Percentiles rank a stretch among this genome's conserved stretches.
These are phyloP conservation scores for Lasioglossum marginatum DNA, from an alignment of 2,888 invertebrate genomes.

Conservation along the genomic window DNA sequence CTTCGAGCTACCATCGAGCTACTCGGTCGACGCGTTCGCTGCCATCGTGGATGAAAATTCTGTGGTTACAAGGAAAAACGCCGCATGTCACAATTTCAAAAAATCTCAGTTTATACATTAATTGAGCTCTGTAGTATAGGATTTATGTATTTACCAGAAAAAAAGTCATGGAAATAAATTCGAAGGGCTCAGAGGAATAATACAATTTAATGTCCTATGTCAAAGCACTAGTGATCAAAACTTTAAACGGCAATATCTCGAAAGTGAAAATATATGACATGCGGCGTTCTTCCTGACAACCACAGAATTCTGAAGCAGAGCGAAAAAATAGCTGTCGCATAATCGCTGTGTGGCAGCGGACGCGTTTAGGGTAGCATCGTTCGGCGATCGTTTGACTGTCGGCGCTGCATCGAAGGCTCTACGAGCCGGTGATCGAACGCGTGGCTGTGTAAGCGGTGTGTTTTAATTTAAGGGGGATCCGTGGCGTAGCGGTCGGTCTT, in stretches of 20 bases:
- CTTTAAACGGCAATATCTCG: too few species aligned
- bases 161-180: too few species aligned
- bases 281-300: too few species aligned
- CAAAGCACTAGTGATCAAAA: too few species aligned
- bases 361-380: not conserved
- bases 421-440: conserved; percentile 24
- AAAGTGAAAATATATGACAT: too few species aligned
- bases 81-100: too few species aligned
- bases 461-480: conserved; percentile 8
- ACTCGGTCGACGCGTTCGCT: not conserved
- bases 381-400: conserved; percentile 11
- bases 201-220: too few species aligned
- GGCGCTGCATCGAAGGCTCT: not conserved
- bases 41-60: not conserved
- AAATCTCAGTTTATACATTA: too few species aligned
- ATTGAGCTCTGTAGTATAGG: too few species aligned
- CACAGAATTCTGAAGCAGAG: not conserved
- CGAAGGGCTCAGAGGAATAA: too few species aligned
- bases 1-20: not conserved
- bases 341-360: not conserved
- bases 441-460: conserved; percentile 53
- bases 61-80: too few species aligned
- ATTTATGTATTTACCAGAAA: too few species aligned
- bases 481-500: conserved; percentile 55
- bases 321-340: not conserved